These are phyloP conservation scores for Pogonophryne albipinna DNA, from an alignment of 2,797 vertebrate species.

Conservation along the genomic window DNA sequence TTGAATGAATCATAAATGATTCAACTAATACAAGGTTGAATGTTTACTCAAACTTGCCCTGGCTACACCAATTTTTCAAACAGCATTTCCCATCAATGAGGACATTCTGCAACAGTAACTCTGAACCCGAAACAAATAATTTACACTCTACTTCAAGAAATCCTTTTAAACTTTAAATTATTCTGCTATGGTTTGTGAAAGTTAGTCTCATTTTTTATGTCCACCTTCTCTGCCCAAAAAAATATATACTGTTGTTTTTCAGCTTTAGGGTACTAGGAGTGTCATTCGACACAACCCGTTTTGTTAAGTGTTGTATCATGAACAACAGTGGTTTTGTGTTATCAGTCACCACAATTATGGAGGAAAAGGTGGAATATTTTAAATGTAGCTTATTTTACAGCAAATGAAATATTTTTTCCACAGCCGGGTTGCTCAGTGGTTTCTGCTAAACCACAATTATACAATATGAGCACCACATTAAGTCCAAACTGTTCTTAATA, in stretches of 20 bases:
- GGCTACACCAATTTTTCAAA: slow-evolving; percentile 10
- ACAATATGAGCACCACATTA: neutral
- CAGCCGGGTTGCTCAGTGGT: slow-evolving; percentile 29
- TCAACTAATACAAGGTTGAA: slow-evolving; percentile 25
- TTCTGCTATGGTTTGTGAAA: slow-evolving; percentile 19
- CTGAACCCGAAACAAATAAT: neutral
- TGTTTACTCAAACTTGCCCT: slow-evolving; percentile 15
- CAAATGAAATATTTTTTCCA: slow-evolving; percentile 44
- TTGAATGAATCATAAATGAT: slow-evolving; percentile 12
- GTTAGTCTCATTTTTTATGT: neutral
- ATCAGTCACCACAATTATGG: slow-evolving; percentile 9
- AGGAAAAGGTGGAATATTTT: slow-evolving; percentile 26
- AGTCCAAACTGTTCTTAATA: slow-evolving; percentile 21
- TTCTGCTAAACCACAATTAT: slow-evolving; percentile 29
- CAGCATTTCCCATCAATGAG: slow-evolving; percentile 24
- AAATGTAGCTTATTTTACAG: slow-evolving; percentile 35
- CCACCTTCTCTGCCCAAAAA: neutral
- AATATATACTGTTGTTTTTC: neutral
- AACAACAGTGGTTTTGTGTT: slow-evolving; percentile 20
- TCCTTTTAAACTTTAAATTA: slow-evolving; percentile 3
- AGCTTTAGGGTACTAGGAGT: neutral
- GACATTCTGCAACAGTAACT: slow-evolving; percentile 11
- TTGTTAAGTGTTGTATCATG: slow-evolving; percentile 5
- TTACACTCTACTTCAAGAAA: neutral
- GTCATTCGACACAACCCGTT: neutral